A percentile compares a stretch with the other conserved stretches of the same genome.
Conservation (phyloP, 2,797 vertebrate genomes). For the Schizopygopsis malacanthus region DNA sequence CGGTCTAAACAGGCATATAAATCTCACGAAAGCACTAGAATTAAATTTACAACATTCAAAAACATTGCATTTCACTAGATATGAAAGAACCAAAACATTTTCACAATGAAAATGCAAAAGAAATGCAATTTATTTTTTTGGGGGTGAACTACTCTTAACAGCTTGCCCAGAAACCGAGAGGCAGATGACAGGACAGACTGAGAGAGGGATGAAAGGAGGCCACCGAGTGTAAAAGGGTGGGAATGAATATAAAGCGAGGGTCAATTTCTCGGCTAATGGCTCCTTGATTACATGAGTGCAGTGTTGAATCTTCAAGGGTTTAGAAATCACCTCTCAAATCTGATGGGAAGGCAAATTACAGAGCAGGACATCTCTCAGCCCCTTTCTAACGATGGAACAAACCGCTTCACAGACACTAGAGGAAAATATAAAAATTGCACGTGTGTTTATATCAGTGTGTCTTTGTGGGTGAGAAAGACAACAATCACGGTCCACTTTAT, state of each 20-base stretch:
- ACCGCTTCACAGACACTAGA: neutral
- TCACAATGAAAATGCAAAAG: too few species aligned
- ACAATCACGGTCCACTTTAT: conserved; percentile 21
- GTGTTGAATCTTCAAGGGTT: conserved; percentile 46
- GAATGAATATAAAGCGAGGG: conserved; percentile 15
- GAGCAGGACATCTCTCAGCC: conserved; percentile 37
- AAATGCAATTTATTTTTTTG: neutral
- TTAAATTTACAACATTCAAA: neutral
- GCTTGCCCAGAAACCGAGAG: neutral
- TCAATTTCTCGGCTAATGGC: conserved; percentile 34
- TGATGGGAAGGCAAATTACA: conserved; percentile 55
- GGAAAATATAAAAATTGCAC: neutral
- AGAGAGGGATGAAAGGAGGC: conserved; percentile 18
- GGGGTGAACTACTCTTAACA: neutral
- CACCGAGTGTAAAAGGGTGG: conserved; percentile 33
- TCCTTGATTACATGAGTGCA: conserved; percentile 45
- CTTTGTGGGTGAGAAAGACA: conserved; percentile 13
- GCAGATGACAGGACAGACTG: neutral
- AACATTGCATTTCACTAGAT: neutral
- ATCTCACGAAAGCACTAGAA: neutral
- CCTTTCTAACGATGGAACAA: conserved; percentile 16
- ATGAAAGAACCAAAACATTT: neutral
- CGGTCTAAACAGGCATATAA: neutral
- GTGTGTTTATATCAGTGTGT: neutral
- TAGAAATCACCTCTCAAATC: conserved; percentile 54